Percentiles rank a stretch among this genome's conserved stretches.
phyloP scores from a whole-genome alignment of 2,797 vertebrate species.

The Ficedula albicollis region DNA sequence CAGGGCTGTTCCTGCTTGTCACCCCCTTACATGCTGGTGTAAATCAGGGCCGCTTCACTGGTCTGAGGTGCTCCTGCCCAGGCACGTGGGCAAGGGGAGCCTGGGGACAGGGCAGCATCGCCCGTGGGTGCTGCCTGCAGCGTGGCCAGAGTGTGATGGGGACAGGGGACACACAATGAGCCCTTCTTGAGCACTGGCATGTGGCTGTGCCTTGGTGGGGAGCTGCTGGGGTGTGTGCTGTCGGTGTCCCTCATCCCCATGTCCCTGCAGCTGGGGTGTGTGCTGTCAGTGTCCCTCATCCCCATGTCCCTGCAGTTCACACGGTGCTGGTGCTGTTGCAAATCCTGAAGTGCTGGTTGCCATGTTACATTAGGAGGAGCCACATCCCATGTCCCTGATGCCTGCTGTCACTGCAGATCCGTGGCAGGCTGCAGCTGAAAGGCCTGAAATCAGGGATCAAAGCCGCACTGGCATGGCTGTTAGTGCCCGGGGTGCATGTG shows the following conservation, averaged over 20 bases:
- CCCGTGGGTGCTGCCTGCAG: not conserved
- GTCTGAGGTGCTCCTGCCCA: not conserved
- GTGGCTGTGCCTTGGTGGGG: not conserved
- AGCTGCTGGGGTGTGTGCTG: not conserved
- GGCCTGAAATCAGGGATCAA: conserved; percentile 8
- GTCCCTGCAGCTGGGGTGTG: not conserved
- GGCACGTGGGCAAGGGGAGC: not conserved
- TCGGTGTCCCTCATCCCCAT: accelerated
- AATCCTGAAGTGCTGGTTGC: not conserved
- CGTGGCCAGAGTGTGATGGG: accelerated
- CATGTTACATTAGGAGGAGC: conserved; percentile 17
- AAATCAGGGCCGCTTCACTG: not conserved
- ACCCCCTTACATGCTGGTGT: not conserved
- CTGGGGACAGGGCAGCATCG: accelerated
- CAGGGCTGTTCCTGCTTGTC: not conserved
- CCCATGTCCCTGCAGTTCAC: not conserved
- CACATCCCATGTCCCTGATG: not conserved
- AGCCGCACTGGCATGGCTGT: accelerated
- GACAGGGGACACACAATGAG: not conserved
- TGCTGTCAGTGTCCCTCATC: not conserved
- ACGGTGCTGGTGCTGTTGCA: not conserved
- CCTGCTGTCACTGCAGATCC: not conserved
- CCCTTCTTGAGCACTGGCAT: accelerated
- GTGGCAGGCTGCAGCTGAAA: not conserved
- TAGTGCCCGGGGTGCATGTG: accelerated